Conservation (phyloP, 2,797 vertebrate genomes). For the Cossypha heuglini region DNA sequence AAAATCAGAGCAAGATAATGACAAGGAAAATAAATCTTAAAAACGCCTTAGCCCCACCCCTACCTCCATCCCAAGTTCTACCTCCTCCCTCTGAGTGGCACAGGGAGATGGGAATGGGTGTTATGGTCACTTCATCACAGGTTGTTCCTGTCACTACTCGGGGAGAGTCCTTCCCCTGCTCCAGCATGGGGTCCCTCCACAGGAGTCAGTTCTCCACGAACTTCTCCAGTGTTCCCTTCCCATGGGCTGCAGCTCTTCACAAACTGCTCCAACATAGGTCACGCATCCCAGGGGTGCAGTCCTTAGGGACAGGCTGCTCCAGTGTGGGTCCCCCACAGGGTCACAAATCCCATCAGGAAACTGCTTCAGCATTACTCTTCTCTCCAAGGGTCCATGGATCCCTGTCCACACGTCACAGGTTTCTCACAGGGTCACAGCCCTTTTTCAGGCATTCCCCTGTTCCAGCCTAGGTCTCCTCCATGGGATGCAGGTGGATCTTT, state of each 20-base stretch:
- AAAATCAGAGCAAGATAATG: not conserved
- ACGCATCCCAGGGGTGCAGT: not conserved
- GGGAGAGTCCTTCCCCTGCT: not conserved
- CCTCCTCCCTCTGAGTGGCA: not conserved
- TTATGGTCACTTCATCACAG: not conserved
- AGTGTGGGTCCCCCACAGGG: rapidly evolving
- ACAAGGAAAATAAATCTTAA: not conserved
- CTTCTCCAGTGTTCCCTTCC: not conserved
- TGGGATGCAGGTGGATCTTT: not conserved
- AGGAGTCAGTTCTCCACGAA: rapidly evolving
- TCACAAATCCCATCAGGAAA: not conserved
- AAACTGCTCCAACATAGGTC: not conserved
- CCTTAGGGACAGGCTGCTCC: not conserved
- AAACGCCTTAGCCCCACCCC: not conserved
- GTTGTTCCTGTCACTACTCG: not conserved
- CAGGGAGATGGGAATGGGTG: not conserved
- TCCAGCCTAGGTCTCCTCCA: not conserved
- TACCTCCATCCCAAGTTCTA: not conserved
- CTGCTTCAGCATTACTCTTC: rapidly evolving
- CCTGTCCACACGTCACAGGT: not conserved
- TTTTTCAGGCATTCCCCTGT: not conserved
- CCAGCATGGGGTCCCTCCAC: rapidly evolving
- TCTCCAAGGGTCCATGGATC: not conserved
- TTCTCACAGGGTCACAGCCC: not conserved
- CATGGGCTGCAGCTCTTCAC: not conserved